Conservation (phyloP, 2,888 invertebrate genomes). For the Plebejus argus region DNA sequence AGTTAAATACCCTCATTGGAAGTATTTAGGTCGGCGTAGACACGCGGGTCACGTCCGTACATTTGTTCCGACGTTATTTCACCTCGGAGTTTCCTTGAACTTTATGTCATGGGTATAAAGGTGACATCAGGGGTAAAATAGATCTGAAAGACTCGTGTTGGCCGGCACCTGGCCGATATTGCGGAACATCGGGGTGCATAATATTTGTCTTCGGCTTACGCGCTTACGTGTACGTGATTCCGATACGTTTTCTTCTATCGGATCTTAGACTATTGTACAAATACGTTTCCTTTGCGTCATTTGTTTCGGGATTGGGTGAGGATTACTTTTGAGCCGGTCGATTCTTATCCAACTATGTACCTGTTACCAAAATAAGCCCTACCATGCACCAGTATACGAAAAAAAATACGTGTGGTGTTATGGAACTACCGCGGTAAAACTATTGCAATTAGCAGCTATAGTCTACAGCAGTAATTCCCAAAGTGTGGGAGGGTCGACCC, state of each 20-base stretch:
- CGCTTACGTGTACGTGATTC: slow-evolving; percentile 43
- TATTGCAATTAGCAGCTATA: no score
- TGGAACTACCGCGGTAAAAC: no score
- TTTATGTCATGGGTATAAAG: background rate
- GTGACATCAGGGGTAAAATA: background rate
- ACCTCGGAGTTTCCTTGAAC: background rate
- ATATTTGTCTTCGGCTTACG: slow-evolving; percentile 46
- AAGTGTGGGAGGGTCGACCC: no score
- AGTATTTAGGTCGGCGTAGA: slow-evolving; percentile 53
- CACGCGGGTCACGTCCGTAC: slow-evolving; percentile 66
- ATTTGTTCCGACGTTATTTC: slow-evolving; percentile 66
- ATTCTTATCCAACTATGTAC: background rate
- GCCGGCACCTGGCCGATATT: slow-evolving; percentile 64
- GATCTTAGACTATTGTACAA: slow-evolving; percentile 12
- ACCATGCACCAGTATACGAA: background rate
- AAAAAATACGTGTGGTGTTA: no score
- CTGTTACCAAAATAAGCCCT: background rate
- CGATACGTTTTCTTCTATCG: slow-evolving; percentile 42
- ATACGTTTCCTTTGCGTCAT: slow-evolving; percentile 3
- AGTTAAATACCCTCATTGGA: slow-evolving; percentile 13
- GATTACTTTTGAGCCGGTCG: background rate
- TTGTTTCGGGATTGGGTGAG: background rate
- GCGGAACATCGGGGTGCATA: slow-evolving; percentile 47
- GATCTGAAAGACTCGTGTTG: slow-evolving; percentile 46
- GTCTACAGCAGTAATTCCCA: no score